Evolutionary conservation across 2,797 vertebrate species (phyloP).

Genomic region (Darevskia mixta): DNA sequence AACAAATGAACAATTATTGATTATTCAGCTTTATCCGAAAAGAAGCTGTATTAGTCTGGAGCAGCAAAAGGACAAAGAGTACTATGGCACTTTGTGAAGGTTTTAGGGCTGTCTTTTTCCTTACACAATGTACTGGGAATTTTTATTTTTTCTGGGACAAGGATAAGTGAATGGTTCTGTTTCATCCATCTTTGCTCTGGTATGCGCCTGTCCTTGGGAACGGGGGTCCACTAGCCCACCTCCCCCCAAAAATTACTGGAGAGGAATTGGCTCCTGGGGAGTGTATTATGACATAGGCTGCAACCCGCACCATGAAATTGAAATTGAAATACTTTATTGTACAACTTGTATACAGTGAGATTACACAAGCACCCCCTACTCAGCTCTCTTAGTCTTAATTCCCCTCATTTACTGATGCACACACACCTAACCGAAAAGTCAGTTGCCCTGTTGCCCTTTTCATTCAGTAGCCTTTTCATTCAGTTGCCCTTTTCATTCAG

Average conservation of each 20-base stretch:
- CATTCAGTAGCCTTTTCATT: no score
- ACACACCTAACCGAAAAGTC: no score
- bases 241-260: neutral
- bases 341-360: no score
- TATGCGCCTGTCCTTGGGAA: neutral
- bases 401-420: no score
- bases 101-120: no score
- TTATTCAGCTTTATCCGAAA: conserved; percentile 12
- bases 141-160: neutral
- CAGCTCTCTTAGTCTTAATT: no score
- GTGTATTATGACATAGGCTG: neutral
- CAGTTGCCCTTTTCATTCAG: no score
- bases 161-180: conserved; percentile 1
- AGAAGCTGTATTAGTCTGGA: neutral
- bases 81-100: neutral
- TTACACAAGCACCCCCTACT: no score
- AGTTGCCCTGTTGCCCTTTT: no score
- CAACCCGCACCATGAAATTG: neutral
- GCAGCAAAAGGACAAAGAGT: conserved; percentile 14
- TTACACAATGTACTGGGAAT: neutral
- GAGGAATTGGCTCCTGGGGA: neutral
- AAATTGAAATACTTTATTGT: no score
- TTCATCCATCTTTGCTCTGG: neutral
- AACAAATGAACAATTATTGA: conserved; percentile 38
- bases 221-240: no score